Conservation (phyloP, 2,797 vertebrate species). For the Macroramphosus scolopax region DNA sequence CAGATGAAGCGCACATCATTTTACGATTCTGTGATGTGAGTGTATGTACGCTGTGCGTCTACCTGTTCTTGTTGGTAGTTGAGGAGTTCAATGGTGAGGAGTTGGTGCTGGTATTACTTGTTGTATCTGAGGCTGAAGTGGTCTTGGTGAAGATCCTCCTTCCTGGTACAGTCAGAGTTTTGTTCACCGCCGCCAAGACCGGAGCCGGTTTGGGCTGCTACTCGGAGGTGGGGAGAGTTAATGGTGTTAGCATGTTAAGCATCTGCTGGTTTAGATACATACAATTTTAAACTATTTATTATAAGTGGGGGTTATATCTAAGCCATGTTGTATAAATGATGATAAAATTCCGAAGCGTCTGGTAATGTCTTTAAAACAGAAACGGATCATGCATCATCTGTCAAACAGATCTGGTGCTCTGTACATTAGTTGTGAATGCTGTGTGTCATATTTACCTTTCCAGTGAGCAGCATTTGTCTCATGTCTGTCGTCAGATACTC, state of each 20-base stretch:
- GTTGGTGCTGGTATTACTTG: conserved; percentile 86
- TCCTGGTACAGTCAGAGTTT: conserved; percentile 91
- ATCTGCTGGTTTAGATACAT: too few relatives aligned
- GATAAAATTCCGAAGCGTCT: too few relatives aligned
- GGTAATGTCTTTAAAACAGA: too few relatives aligned
- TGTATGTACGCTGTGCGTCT: conserved; percentile 11
- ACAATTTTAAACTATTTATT: too few relatives aligned
- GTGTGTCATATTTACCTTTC: conserved; percentile 83
- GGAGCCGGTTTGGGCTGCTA: conserved; percentile 90
- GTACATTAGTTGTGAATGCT: background rate
- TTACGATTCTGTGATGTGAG: background rate
- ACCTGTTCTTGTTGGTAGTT: conserved; percentile 89
- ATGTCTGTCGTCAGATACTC: conserved; percentile 92
- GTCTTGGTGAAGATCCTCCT: conserved; percentile 89
- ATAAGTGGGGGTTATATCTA: too few relatives aligned
- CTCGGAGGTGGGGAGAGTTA: background rate
- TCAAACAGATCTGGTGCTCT: background rate
- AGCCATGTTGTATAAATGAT: too few relatives aligned
- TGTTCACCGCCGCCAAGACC: conserved; percentile 93
- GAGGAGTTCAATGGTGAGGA: conserved; percentile 85
- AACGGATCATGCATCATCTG: too few relatives aligned
- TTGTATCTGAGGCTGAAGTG: conserved; percentile 81
- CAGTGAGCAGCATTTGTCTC: conserved; percentile 90
- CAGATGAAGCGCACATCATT: background rate
- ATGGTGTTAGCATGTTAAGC: too few relatives aligned